Conservation (phyloP, 1,140 invertebrate genomes). For the Fopius arisanus region DNA sequence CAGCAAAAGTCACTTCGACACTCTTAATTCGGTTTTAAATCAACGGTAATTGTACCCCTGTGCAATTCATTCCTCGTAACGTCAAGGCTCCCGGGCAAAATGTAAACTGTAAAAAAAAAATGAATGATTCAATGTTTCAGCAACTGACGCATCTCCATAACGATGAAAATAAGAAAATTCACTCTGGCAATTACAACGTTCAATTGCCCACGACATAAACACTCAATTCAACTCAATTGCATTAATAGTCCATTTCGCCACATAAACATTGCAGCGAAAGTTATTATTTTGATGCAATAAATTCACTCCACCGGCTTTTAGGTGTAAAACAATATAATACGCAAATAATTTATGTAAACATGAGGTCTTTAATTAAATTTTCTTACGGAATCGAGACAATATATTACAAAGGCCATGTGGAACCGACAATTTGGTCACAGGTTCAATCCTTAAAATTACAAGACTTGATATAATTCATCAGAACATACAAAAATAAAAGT, state of each 20-base stretch:
- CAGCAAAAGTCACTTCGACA: background rate
- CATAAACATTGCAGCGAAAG: background rate
- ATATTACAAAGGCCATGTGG: constrained; percentile 9
- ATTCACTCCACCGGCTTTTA: background rate
- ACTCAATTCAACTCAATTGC: background rate
- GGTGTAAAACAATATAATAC: background rate
- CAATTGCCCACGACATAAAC: background rate
- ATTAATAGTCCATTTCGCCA: background rate
- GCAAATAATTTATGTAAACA: background rate
- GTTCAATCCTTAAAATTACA: background rate
- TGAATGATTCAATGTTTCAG: background rate
- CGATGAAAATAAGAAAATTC: background rate
- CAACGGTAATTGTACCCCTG: background rate
- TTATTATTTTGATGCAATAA: background rate
- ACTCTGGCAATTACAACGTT: background rate
- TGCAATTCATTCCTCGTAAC: background rate
- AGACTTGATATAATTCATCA: background rate
- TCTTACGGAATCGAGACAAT: background rate
- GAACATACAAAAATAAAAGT: constrained; percentile 12
- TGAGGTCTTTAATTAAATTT: constrained; percentile 5
- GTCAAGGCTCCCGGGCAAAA: background rate
- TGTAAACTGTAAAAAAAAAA: no score
- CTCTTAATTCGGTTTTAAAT: background rate
- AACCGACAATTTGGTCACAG: background rate
- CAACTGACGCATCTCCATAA: background rate